These are phyloP conservation scores for Invenusta paracnida DNA, from an alignment of 2,888 invertebrate genomes.

Conservation along the genomic window DNA sequence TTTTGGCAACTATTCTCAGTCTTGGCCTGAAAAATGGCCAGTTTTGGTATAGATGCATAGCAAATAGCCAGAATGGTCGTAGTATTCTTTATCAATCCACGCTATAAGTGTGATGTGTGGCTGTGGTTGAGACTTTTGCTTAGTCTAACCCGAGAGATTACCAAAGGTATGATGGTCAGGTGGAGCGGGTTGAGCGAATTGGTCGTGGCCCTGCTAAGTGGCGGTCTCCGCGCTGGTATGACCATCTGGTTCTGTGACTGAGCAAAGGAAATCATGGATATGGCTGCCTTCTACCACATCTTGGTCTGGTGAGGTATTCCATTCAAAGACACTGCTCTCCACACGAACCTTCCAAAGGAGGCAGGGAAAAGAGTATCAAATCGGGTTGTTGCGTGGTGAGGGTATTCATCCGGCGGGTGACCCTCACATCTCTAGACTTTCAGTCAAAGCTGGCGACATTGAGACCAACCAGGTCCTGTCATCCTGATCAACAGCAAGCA, in stretches of 20 bases:
- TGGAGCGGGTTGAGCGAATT: neutral
- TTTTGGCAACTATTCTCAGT: neutral
- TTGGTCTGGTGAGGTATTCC: too few species aligned
- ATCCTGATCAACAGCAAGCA: neutral
- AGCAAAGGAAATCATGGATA: conserved; percentile 1
- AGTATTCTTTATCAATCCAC: neutral
- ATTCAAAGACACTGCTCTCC: conserved; percentile 20
- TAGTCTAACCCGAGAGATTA: neutral
- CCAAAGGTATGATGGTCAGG: conserved; percentile 2
- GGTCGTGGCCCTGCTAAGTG: neutral
- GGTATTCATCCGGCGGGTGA: conserved; percentile 3
- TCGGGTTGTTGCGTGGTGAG: conserved; percentile 1
- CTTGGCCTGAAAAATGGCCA: neutral
- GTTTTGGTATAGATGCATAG: neutral
- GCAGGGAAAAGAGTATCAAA: conserved; percentile 14
- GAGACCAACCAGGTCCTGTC: neutral
- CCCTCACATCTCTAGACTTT: neutral
- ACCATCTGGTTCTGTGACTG: neutral
- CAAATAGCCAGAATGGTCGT: neutral
- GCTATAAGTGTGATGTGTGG: conserved; percentile 14
- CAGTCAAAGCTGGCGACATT: neutral
- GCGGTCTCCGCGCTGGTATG: neutral
- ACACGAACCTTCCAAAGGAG: neutral
- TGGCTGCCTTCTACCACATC: neutral
- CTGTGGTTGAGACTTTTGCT: neutral